phyloP scores from a whole-genome alignment of 2,113 vertebrate genomes.

The Nesospiza acunhae region DNA sequence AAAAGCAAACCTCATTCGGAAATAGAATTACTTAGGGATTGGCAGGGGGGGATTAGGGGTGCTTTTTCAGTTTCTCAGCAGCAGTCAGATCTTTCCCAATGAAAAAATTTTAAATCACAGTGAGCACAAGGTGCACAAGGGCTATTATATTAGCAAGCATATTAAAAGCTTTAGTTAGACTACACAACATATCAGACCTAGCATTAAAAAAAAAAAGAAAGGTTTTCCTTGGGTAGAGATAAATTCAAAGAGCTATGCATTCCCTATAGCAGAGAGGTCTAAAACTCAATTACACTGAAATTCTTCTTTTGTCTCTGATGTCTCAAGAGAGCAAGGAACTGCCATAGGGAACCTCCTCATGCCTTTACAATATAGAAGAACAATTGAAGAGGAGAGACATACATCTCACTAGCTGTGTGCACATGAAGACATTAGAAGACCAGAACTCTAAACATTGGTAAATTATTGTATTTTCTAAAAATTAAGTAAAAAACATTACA shows the following conservation, averaged over 20 bases:
- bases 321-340: background rate
- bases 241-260: background rate
- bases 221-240: background rate
- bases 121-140: background rate
- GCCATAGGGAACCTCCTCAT: rapidly evolving
- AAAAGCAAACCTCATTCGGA: background rate
- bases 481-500: background rate
- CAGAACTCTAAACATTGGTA: background rate
- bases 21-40: background rate
- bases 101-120: background rate
- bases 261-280: background rate
- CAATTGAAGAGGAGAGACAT: background rate
- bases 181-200: background rate
- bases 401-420: background rate
- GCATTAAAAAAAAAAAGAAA: background rate
- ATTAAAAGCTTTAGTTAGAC: background rate
- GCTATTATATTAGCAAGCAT: background rate
- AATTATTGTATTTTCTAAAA: background rate
- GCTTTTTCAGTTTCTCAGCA: background rate
- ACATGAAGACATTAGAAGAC: background rate
- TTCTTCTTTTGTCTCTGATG: background rate
- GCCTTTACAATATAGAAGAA: background rate
- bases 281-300: background rate
- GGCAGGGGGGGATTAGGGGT: background rate
- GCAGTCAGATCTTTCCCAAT: background rate